Percentiles rank a stretch among this genome's conserved stretches.
Conservation (phyloP, 2,888 invertebrate genomes). For the Melanargia galathea region DNA sequence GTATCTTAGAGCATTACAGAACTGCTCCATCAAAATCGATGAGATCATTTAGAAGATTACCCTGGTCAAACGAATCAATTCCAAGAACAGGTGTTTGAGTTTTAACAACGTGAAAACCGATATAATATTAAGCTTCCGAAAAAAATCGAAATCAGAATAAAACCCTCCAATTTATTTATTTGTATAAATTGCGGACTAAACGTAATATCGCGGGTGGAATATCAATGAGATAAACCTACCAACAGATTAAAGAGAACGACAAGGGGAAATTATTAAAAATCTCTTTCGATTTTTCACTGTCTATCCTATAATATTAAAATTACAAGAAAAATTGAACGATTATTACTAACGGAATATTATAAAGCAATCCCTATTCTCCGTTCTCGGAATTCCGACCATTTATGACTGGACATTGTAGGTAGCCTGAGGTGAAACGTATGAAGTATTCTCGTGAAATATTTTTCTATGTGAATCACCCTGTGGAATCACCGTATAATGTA, state of each 20-base stretch:
- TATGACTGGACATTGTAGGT: not conserved
- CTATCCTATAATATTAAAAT: constrained; percentile 4
- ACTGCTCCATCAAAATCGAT: no score
- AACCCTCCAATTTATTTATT: no score
- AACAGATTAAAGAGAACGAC: not conserved
- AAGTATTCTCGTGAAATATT: not conserved
- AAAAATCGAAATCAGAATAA: no score
- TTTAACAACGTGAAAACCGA: no score
- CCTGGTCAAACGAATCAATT: no score
- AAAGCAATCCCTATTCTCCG: constrained; percentile 2
- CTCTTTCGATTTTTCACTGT: constrained; percentile 1
- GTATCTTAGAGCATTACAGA: no score
- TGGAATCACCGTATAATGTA: no score
- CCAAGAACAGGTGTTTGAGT: no score
- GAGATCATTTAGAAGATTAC: no score
- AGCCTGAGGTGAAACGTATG: not conserved
- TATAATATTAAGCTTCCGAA: no score
- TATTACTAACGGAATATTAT: constrained; percentile 7
- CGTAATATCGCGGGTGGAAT: not conserved
- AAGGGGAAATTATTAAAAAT: not conserved
- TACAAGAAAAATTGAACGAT: constrained; percentile 9
- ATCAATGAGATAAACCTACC: not conserved
- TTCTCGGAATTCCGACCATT: not conserved
- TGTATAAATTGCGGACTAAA: not conserved
- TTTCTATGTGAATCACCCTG: no score